Conservation (phyloP, 2,888 invertebrate species). For the Notodonta ziczac region DNA sequence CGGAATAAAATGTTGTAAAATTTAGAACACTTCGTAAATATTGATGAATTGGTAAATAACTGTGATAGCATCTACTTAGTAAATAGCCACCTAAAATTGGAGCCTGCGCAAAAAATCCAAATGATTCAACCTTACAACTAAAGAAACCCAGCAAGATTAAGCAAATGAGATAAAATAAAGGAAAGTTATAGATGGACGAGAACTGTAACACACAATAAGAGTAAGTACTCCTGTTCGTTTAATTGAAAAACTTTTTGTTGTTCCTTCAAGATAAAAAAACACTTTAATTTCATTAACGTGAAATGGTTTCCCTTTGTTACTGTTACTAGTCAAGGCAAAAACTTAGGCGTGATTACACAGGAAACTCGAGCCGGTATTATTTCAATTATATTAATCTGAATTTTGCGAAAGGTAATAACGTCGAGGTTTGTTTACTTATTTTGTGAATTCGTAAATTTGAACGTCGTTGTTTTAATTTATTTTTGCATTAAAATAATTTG, state of each 20-base stretch:
- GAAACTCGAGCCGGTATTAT: slow-evolving; percentile 8
- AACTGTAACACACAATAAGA: slow-evolving; percentile 38
- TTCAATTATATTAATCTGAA: neutral
- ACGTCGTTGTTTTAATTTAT: too few species aligned
- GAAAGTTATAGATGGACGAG: slow-evolving; percentile 24
- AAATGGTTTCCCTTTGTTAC: slow-evolving; percentile 52
- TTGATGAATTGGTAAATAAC: too few species aligned
- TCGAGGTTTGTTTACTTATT: neutral
- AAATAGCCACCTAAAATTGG: neutral
- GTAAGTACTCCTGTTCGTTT: slow-evolving; percentile 47
- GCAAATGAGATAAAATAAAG: slow-evolving; percentile 28
- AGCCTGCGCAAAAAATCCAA: neutral
- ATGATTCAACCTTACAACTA: neutral
- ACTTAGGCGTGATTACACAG: slow-evolving; percentile 37
- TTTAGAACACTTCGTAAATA: too few species aligned
- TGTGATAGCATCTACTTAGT: too few species aligned
- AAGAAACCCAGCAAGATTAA: slow-evolving; percentile 10
- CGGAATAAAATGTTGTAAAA: too few species aligned
- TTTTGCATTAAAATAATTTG: too few species aligned
- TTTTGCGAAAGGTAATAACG: neutral
- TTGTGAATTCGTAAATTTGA: neutral
- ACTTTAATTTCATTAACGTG: slow-evolving; percentile 63
- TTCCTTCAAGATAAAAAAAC: slow-evolving; percentile 45
- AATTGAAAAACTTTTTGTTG: slow-evolving; percentile 64
- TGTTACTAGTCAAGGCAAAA: slow-evolving; percentile 37